A percentile compares a stretch with the other conserved stretches of the same genome.
Evolutionary conservation across 2,113 vertebrate species (phyloP).

Genomic region (Pica pica): DNA sequence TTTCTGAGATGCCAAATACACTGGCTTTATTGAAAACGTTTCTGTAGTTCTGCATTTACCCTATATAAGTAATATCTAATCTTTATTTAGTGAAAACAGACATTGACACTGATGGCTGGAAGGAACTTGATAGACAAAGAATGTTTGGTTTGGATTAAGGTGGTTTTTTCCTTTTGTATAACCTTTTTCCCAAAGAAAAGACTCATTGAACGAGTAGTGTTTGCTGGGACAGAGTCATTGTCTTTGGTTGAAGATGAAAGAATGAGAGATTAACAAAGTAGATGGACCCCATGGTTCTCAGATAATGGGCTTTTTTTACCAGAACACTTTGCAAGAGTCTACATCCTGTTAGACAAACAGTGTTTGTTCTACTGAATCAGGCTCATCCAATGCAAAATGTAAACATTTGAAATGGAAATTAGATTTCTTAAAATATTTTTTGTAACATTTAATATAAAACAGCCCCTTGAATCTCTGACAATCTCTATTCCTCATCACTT

Average conservation of each 20-base stretch:
- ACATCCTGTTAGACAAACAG: background rate
- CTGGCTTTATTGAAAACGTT: background rate
- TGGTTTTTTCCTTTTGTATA: background rate
- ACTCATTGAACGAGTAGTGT: background rate
- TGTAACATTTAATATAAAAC: background rate
- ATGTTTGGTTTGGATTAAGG: constrained; percentile 12
- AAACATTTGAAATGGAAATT: background rate
- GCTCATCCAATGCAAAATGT: background rate
- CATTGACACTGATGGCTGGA: background rate
- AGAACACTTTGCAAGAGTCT: background rate
- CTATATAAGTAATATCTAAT: background rate
- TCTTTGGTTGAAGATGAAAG: background rate
- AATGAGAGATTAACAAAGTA: background rate
- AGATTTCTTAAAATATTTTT: background rate
- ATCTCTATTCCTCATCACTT: background rate
- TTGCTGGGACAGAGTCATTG: background rate
- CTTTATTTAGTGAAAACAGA: background rate
- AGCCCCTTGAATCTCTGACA: background rate
- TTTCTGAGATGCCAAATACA: background rate
- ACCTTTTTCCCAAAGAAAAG: background rate
- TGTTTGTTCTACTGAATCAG: background rate
- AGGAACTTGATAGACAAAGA: background rate
- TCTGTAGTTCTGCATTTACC: background rate
- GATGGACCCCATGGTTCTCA: background rate
- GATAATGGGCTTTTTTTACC: background rate